Percentiles rank a stretch among this genome's conserved stretches.
phyloP scores from a whole-genome alignment of 2,113 vertebrate genomes.

The Rhinichthys klamathensis region DNA sequence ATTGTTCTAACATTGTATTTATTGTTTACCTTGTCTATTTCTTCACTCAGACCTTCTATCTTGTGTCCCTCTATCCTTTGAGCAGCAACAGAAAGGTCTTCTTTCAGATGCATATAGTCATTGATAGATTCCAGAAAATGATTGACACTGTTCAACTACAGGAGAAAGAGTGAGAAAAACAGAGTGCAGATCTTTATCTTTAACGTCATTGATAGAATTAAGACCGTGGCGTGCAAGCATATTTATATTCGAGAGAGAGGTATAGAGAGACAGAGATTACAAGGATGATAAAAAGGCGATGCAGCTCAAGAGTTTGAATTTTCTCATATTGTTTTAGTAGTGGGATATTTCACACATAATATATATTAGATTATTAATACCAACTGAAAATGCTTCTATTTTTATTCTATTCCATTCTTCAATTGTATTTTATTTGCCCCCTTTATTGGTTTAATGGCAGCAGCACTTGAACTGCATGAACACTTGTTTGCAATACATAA shows the following conservation, averaged over 20 bases:
- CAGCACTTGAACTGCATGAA: background rate
- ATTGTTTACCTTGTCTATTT: constrained; percentile 74
- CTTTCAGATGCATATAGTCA: constrained; percentile 67
- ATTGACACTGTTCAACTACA: constrained; percentile 71
- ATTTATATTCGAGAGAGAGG: background rate
- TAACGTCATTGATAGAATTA: background rate
- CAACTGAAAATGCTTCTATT: background rate
- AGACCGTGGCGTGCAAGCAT: background rate
- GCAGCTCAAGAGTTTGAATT: background rate
- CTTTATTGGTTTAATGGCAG: background rate
- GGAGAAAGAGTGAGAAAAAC: constrained; percentile 10
- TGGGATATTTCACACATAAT: background rate
- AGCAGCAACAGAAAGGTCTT: constrained; percentile 69
- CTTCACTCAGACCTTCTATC: constrained; percentile 74
- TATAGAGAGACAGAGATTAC: background rate
- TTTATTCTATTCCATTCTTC: background rate
- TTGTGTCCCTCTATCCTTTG: constrained; percentile 76
- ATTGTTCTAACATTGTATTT: background rate
- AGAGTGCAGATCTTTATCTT: background rate
- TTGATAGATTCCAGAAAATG: constrained; percentile 76
- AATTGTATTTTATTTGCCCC: background rate
- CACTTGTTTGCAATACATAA: background rate
- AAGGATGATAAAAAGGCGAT: background rate
- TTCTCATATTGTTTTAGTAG: background rate
- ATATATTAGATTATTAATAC: background rate